Evolutionary conservation across 1,140 invertebrate species (phyloP).

Genomic region (Drosophila paulistorum): DNA sequence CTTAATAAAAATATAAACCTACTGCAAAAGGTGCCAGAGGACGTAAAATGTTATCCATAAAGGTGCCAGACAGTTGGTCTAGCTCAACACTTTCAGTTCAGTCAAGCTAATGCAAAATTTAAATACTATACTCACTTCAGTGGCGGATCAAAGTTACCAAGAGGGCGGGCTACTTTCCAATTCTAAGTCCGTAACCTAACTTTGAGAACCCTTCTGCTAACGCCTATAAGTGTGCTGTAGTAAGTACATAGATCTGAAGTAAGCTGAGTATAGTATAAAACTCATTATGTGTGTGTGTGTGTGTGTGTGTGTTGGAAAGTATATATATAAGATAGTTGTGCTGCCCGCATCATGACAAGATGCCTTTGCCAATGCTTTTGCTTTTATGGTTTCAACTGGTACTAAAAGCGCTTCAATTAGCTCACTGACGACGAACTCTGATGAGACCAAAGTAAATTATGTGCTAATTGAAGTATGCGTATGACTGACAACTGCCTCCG

Average conservation of each 20-base stretch:
- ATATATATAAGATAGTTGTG: background rate
- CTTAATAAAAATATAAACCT: background rate
- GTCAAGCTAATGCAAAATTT: constrained; percentile 1
- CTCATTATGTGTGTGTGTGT: background rate
- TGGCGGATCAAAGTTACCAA: background rate
- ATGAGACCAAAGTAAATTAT: constrained; percentile 75
- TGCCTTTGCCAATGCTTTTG: constrained; percentile 24
- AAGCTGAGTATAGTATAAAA: background rate
- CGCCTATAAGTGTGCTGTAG: no score
- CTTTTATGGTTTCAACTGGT: constrained; percentile 64
- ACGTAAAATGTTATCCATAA: constrained; percentile 19
- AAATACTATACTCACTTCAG: background rate
- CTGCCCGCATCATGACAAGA: constrained; percentile 26
- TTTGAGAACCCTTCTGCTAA: no score
- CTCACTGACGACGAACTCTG: constrained; percentile 76
- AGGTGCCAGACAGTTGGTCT: constrained; percentile 31
- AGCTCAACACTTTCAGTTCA: constrained; percentile 47
- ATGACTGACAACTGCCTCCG: constrained; percentile 24
- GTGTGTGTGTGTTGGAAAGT: background rate
- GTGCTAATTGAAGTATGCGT: constrained; percentile 75
- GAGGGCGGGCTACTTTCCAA: no score
- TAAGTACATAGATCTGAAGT: background rate
- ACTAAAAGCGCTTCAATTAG: constrained; percentile 74
- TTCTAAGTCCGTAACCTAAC: no score
- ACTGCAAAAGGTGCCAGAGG: constrained; percentile 17